Conservation (phyloP, 2,888 invertebrate genomes). For the Synanthedon vespiformis region DNA sequence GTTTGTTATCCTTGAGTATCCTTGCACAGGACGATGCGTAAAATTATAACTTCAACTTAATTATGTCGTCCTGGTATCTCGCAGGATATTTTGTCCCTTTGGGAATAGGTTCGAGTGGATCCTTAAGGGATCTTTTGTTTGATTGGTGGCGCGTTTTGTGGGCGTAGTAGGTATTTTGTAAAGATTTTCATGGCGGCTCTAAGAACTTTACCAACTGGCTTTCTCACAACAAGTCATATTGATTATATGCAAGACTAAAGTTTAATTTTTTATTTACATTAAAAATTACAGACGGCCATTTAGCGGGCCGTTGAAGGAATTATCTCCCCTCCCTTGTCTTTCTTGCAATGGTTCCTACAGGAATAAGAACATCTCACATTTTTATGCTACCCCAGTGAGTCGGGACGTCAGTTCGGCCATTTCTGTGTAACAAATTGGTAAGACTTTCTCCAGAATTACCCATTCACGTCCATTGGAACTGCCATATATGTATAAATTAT, state of each 20-base stretch:
- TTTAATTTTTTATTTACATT: too few species aligned
- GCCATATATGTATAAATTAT: not conserved
- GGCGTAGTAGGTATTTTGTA: not conserved
- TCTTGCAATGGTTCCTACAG: not conserved
- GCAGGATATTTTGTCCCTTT: slow-evolving; percentile 73
- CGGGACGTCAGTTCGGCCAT: slow-evolving; percentile 43
- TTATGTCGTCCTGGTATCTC: slow-evolving; percentile 58
- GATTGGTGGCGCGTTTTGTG: not conserved
- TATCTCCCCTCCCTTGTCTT: not conserved
- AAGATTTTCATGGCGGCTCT: not conserved
- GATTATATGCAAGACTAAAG: too few species aligned
- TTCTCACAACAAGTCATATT: too few species aligned
- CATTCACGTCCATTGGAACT: slow-evolving; percentile 3
- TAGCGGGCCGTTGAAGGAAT: too few species aligned
- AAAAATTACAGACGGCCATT: too few species aligned
- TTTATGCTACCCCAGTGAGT: slow-evolving; percentile 26
- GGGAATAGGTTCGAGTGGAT: slow-evolving; percentile 39
- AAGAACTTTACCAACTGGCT: too few species aligned
- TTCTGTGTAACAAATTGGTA: slow-evolving; percentile 31
- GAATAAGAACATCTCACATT: slow-evolving; percentile 1
- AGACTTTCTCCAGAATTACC: slow-evolving; percentile 8
- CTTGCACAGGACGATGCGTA: slow-evolving; percentile 59
- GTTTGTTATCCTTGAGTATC: slow-evolving; percentile 64
- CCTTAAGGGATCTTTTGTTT: slow-evolving; percentile 33
- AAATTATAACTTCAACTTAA: slow-evolving; percentile 30